Percentiles rank a stretch among this genome's conserved stretches.
Evolutionary conservation across 2,113 vertebrate species (phyloP).

Genomic region (Nannobrachium achirus): DNA sequence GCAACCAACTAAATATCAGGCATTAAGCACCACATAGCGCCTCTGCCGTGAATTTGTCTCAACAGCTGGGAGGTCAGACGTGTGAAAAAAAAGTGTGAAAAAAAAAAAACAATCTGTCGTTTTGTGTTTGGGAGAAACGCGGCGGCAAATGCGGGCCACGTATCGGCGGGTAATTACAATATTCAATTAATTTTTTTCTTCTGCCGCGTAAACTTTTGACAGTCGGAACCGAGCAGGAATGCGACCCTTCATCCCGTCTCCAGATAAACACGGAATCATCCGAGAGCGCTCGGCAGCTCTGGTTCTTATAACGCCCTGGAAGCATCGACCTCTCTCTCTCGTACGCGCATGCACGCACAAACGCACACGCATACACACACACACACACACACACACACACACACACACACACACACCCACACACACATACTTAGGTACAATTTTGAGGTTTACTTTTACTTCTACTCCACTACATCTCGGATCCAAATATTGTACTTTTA

Average conservation of each 20-base stretch:
- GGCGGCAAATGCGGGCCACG: conserved; percentile 11
- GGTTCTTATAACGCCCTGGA: conserved; percentile 42
- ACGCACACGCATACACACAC: conserved; percentile 32
- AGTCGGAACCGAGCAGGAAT: not conserved
- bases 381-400: conserved; percentile 41
- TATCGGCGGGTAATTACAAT: conserved; percentile 16
- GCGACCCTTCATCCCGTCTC: conserved; percentile 2
- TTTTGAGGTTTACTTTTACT: too few relatives aligned
- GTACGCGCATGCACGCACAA: conserved; percentile 30
- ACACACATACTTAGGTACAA: too few relatives aligned
- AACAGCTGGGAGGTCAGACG: too few relatives aligned
- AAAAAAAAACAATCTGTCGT: too few relatives aligned
- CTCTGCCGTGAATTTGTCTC: too few relatives aligned
- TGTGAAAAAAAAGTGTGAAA: too few relatives aligned
- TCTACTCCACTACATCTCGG: too few relatives aligned
- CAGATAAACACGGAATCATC: conserved; percentile 7
- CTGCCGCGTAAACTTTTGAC: not conserved
- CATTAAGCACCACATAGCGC: too few relatives aligned
- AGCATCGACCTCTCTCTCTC: not conserved
- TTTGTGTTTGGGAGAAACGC: not conserved
- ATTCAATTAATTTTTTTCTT: conserved; percentile 16
- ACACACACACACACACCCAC: too few relatives aligned
- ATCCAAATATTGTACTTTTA: too few relatives aligned
- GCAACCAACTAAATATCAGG: too few relatives aligned
- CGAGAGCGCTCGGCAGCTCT: conserved; percentile 26